phyloP scores from a whole-genome alignment of 64 coral and sea anemone genomes.

The Actinia equina region DNA sequence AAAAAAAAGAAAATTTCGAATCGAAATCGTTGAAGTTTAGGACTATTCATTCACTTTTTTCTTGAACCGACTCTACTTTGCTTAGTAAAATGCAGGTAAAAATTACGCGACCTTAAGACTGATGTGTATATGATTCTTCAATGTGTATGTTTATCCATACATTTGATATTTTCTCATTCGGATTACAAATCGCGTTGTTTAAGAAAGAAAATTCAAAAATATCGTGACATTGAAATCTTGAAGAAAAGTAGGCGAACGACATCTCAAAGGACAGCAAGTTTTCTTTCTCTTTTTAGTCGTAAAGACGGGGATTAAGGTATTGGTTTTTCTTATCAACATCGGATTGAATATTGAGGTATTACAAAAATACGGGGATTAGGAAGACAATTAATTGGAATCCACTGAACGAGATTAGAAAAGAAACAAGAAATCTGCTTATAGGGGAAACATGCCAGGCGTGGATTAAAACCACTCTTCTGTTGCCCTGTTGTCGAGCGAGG shows the following conservation, averaged over 20 bases:
- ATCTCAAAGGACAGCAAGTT: background rate
- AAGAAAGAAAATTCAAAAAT: background rate
- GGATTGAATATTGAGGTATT: background rate
- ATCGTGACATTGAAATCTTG: background rate
- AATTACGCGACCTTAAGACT: too few relatives aligned
- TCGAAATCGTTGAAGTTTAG: too few relatives aligned
- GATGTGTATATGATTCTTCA: too few relatives aligned
- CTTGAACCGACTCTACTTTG: background rate
- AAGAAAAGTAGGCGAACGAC: background rate
- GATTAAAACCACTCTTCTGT: background rate
- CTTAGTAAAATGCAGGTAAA: background rate
- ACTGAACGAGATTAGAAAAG: background rate
- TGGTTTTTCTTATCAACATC: background rate
- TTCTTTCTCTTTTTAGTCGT: background rate
- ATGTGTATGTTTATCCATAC: background rate
- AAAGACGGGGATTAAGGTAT: background rate
- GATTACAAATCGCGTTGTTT: background rate
- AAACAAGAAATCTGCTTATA: background rate
- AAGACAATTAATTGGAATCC: background rate
- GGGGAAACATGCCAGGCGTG: background rate
- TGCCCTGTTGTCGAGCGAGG: background rate
- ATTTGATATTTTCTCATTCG: too few relatives aligned
- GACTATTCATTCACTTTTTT: background rate
- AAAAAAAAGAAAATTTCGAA: too few relatives aligned
- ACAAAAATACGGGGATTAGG: background rate